Evolutionary conservation across 1,140 invertebrate genomes (phyloP), one percentile per base, ranked within the genome.

Genomic region (Drosophila tristis): DNA sequence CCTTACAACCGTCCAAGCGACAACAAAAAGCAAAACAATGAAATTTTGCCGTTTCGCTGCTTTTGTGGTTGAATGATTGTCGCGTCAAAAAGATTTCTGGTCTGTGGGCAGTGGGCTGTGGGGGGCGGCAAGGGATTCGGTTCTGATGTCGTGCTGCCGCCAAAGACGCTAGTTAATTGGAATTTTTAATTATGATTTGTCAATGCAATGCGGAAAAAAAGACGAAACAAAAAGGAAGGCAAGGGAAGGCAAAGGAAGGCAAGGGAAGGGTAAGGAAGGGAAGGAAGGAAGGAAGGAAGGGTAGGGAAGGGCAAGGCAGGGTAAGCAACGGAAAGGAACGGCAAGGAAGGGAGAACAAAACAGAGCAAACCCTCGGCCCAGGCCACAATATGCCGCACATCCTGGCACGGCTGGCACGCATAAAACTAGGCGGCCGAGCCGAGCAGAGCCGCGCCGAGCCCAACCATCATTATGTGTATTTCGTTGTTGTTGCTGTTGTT

Each of bases 131-230:
- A 9, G 49, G 7, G 13, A 43, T 51, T 42, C 47, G 31, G 25
- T 23, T 29, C 23, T 35, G 6, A 4, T 31, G 45, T 42, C 53
- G 57, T 31, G 43, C 25, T 50, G 66, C 53, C 65, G 50, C 68
- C 47, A 65, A 84, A 79, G 75, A 84, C 70, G 64, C 53, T 70
- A 81, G 80, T 75, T 84, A 84, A 84, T 84, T 84, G 80, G 75
- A 84, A 84, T 84, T 84, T 84, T 84, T 84, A 84, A 84, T 84
- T 84, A 84, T 84, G 80, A 84, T 84, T 84, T 84, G 80, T 84
- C 80, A 84, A 71, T 72, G 71, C 63, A 42, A 56, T 57, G 48
- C 47, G 42, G 35, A 51, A 60, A 49, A 26, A 48, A 53, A 31
- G 60, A 20, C 66, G 51, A 68, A 42, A 31, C 31, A 31, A 49